phyloP scores from a whole-genome alignment of 2,113 vertebrate genomes.

The Carollia perspicillata region DNA sequence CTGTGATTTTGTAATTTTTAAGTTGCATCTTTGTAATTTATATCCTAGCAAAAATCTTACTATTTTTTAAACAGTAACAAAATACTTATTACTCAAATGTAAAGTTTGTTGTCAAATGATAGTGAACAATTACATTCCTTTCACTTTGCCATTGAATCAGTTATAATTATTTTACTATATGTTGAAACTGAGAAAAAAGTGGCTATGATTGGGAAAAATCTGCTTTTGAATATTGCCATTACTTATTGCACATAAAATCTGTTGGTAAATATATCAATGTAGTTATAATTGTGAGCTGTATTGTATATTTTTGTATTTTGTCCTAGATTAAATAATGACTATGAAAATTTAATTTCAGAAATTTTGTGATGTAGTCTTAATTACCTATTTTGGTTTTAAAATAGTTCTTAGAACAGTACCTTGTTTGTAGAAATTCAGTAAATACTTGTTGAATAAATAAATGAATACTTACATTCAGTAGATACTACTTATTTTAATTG shows the following conservation, averaged over 20 bases:
- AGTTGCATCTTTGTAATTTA: background rate
- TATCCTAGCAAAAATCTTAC: background rate
- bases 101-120: background rate
- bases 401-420: background rate
- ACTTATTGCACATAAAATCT: background rate
- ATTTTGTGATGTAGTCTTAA: background rate
- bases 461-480: background rate
- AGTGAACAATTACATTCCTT: background rate
- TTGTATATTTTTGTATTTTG: background rate
- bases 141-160: conserved; percentile 1
- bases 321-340: background rate
- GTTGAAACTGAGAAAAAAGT: background rate
- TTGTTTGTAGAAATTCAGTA: background rate
- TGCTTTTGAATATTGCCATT: conserved; percentile 30
- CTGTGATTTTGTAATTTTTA: conserved; percentile 39
- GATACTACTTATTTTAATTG: conserved; percentile 10
- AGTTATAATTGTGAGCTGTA: background rate
- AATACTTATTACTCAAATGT: background rate
- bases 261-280: background rate
- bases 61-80: background rate
- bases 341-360: conserved; percentile 10
- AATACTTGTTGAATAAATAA: conserved; percentile 28
- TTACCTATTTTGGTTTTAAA: conserved; percentile 29
- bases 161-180: background rate
- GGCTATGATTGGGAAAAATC: background rate